Base-by-base conservation (phyloP, 1,140 invertebrate genomes). In the Streblospio benedicti region DNA sequence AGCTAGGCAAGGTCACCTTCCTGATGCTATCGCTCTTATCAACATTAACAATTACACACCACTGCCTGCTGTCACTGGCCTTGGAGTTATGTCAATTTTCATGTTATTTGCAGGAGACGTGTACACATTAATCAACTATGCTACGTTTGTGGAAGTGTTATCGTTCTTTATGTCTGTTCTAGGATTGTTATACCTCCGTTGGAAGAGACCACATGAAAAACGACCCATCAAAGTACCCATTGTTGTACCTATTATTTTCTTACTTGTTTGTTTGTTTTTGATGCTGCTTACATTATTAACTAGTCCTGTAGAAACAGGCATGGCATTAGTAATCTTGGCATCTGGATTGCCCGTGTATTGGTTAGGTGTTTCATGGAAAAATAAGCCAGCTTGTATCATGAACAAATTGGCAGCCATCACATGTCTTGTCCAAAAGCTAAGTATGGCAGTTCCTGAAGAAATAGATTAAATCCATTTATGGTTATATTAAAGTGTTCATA, bases 211-310 rank as follows among this genome's bases (percentile, higher is more conserved):
- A 5, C 9, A 52, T 52, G 4, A 20, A 20, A 9, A 52, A 12
- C 23, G 50, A 20, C 50, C 50, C 6, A 52, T 52, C 23, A 52
- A 52, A 31, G 51, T 33, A 35, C n/a, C n/a, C 69, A 78, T 97
- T 30, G 79, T 91, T 64, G 96, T 87, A 70, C 87, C 93, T 41
- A 81, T 93, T 32, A 74, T 92, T 1, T 99, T 98, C 81, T 87
- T 98, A 62, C 69, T 92, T 20, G 87, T 86, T 59, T 94, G 91
- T 12, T 77, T 94, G 5, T 91, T 96, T 69, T 89, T 99, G 59
- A 93, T 93, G 20, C 81, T 95, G 20, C 87, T 98, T 20, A 94
- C 96, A n/a, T 92, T 97, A 82, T 85, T 90, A 61, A 92, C 90
- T 23, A 92, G 87, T 62, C 93, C 94, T 0, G 80, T 86, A 1